Conservation (phyloP, 2,888 invertebrate species). For the Synanthedon vespiformis region DNA sequence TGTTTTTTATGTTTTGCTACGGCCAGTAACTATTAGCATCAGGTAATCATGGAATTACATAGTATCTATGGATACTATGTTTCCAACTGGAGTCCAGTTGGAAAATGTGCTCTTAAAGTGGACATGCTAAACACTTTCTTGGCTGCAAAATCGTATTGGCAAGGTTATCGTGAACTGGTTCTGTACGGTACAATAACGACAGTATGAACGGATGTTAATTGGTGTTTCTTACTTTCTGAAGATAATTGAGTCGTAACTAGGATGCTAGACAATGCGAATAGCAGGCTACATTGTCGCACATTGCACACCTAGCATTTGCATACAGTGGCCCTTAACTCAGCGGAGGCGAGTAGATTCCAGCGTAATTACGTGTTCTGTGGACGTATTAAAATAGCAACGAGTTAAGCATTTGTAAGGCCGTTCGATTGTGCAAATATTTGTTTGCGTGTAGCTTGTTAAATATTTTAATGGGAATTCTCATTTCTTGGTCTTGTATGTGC, state of each 20-base stretch:
- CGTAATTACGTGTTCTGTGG: slow-evolving; percentile 21
- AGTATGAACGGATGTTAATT: slow-evolving; percentile 54
- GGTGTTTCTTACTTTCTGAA: slow-evolving; percentile 43
- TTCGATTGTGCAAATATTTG: slow-evolving; percentile 2
- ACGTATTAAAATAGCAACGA: slow-evolving; percentile 10
- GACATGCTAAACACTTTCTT: not conserved
- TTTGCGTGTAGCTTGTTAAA: not conserved
- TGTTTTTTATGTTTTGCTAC: no score
- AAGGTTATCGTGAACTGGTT: slow-evolving; percentile 7
- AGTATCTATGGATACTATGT: no score
- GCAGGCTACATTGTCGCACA: slow-evolving; percentile 27
- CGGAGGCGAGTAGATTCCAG: slow-evolving; percentile 13
- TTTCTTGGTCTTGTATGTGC: no score
- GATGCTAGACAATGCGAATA: slow-evolving; percentile 43
- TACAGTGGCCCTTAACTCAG: slow-evolving; percentile 31
- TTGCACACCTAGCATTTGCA: slow-evolving; percentile 34
- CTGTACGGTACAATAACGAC: slow-evolving; percentile 23
- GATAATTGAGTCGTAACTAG: slow-evolving; percentile 55
- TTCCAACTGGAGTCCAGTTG: no score
- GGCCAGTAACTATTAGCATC: no score
- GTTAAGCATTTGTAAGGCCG: slow-evolving; percentile 14
- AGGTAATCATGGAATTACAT: no score
- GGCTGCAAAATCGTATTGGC: not conserved
- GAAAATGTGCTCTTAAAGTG: no score
- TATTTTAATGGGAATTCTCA: not conserved